phyloP scores from a whole-genome alignment of 2,113 vertebrate species.

The Antechinus stuartii region DNA sequence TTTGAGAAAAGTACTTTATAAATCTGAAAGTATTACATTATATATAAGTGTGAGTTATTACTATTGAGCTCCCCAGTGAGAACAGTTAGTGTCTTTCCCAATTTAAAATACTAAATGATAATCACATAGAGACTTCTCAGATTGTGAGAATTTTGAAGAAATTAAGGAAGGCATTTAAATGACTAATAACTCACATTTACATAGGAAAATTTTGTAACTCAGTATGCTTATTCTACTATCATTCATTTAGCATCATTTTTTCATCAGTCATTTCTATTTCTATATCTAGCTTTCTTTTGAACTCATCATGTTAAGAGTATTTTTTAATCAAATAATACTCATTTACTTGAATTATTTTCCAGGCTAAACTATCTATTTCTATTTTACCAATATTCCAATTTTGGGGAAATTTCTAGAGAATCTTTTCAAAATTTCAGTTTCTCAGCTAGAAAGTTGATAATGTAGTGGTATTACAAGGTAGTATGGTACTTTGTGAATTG shows the following conservation, averaged over 20 bases:
- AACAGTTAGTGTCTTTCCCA: not conserved
- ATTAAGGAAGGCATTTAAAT: constrained; percentile 12
- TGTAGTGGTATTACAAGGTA: not conserved
- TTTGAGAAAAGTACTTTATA: not conserved
- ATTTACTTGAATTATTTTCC: not conserved
- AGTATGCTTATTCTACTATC: not conserved
- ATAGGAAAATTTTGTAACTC: not conserved
- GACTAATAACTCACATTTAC: constrained; percentile 28
- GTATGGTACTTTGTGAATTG: not conserved
- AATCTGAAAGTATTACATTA: not conserved
- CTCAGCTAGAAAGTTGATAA: not conserved
- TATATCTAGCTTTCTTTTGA: constrained; percentile 7
- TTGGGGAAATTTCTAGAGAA: constrained; percentile 9
- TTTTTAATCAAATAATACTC: not conserved
- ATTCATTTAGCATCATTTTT: not conserved
- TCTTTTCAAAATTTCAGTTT: constrained; percentile 9
- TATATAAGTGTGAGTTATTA: not conserved
- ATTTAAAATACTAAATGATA: not conserved
- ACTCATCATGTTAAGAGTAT: not conserved
- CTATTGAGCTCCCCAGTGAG: not conserved
- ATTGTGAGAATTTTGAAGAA: not conserved
- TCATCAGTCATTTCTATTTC: not conserved
- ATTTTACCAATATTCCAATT: constrained; percentile 31
- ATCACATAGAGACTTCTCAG: constrained; percentile 3
- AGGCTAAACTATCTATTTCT: constrained; percentile 19